Conservation (phyloP, 2,797 vertebrate species). For the Coilia nasus region DNA sequence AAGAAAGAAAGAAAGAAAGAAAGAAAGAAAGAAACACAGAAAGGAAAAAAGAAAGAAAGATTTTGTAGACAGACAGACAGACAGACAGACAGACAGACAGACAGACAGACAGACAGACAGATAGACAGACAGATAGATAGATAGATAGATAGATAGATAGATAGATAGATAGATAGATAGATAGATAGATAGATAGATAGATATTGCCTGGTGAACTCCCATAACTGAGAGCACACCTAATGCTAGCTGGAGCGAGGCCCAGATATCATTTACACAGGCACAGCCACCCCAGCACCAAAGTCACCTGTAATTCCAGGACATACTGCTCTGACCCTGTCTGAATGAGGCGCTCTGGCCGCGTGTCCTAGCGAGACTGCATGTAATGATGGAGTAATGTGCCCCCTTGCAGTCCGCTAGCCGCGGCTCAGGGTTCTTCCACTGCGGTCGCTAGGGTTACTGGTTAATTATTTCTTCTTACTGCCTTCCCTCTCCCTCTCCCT, state of each 20-base stretch:
- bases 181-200: no score
- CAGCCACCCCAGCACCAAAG: neutral
- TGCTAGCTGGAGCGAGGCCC: no score
- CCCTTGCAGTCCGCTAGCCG: neutral
- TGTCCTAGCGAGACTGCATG: neutral
- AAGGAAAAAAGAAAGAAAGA: no score
- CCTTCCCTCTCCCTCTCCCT: neutral
- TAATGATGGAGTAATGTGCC: neutral
- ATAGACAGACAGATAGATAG: slow-evolving; percentile 37
- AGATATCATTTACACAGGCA: neutral
- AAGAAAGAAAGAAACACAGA: no score
- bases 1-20: no score
- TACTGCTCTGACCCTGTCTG: neutral
- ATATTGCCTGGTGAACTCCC: no score
- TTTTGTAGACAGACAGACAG: no score
- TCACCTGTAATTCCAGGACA: neutral
- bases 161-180: no score
- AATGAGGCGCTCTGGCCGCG: neutral
- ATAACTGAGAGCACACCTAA: no score
- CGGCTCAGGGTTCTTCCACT: neutral
- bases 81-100: slow-evolving; percentile 39
- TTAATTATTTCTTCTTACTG: slow-evolving; percentile 23
- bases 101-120: slow-evolving; percentile 24
- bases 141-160: no score
- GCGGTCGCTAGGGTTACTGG: slow-evolving; percentile 17